Conservation (phyloP, 2,888 invertebrate genomes). For the Charanyca ferruginea region DNA sequence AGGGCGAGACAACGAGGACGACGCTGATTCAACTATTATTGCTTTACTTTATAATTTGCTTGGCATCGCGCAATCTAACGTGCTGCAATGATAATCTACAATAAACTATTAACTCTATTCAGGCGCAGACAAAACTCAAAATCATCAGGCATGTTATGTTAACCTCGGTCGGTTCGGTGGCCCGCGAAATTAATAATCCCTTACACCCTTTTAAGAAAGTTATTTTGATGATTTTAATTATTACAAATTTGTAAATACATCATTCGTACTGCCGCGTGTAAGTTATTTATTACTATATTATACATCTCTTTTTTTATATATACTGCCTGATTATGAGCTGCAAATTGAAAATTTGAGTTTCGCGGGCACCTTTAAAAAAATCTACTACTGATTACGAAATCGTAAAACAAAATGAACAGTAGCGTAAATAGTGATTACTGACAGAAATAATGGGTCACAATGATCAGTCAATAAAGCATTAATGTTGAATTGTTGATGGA, state of each 20-base stretch:
- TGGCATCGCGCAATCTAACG: slow-evolving; percentile 47
- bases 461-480: slow-evolving; percentile 63
- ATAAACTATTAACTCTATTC: slow-evolving; percentile 19
- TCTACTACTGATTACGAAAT: slow-evolving; percentile 7
- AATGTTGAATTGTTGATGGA: slow-evolving; percentile 62
- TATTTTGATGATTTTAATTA: no score
- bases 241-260: no score
- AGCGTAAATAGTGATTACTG: slow-evolving; percentile 6
- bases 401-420: slow-evolving; percentile 24
- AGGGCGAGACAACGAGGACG: slow-evolving; percentile 79
- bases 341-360: no score
- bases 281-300: no score
- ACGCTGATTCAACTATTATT: slow-evolving; percentile 76
- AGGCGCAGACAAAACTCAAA: slow-evolving; percentile 9
- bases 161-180: no score
- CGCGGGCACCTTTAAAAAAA: no score
- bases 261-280: no score
- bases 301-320: no score
- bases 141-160: slow-evolving; percentile 7
- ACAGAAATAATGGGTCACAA: slow-evolving; percentile 20
- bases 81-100: slow-evolving; percentile 26
- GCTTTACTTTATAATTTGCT: slow-evolving; percentile 67
- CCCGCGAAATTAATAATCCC: no score
- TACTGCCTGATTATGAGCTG: no score
- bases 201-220: no score